Base-by-base conservation (phyloP, 2,888 invertebrate species). In the Hipparchia semele region DNA sequence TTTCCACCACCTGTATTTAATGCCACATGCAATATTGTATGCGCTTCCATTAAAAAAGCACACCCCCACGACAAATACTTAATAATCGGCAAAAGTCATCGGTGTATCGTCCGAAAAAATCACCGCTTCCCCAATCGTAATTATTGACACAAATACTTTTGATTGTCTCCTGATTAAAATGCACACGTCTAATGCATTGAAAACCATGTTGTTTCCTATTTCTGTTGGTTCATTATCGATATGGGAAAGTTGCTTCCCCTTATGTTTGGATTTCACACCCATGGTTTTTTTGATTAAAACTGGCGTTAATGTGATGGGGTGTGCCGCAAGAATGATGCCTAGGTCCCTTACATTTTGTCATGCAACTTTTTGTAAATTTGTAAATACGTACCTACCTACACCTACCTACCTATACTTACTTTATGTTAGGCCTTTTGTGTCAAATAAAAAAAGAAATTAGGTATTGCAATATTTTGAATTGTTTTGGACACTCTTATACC, bases 201-300 rank as follows among this genome's bases (percentile, higher is more conserved):
- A 88, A 87, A 87, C 83, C 79, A 76, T 80, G 79, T 78, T 83
- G 80, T 87, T 89, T 90, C 86, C 84, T 86, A 86, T 87, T 83
- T 80, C 83, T 82, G 86, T 88, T 82, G 85, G 86, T 88, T 87
- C 89, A 92, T 91, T 93, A 93, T 93, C 93, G 86, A 89, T 92
- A 92, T 93, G 93, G 93, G 93, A 93, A 93, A 90, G 79, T 81
- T 81, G 79, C 79, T 83, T 87, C 89, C 91, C 92, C 90, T 84
- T 83, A 84, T 92, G 86, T 92, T 92, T 91, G 87, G 90, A 82
- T 89, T 92, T 92, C 93, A 92, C 93, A 93, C 92, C 92, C 92
- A 86, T 86, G 85, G 79, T 86, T 89, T 39, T 90, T 90, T 90
- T 92, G 91, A 92, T 93, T 92, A 91, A 91, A 91, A 90, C 87